These are phyloP conservation scores for Coturnix japonica DNA, from an alignment of 2,113 vertebrate genomes.

Conservation along the genomic window DNA sequence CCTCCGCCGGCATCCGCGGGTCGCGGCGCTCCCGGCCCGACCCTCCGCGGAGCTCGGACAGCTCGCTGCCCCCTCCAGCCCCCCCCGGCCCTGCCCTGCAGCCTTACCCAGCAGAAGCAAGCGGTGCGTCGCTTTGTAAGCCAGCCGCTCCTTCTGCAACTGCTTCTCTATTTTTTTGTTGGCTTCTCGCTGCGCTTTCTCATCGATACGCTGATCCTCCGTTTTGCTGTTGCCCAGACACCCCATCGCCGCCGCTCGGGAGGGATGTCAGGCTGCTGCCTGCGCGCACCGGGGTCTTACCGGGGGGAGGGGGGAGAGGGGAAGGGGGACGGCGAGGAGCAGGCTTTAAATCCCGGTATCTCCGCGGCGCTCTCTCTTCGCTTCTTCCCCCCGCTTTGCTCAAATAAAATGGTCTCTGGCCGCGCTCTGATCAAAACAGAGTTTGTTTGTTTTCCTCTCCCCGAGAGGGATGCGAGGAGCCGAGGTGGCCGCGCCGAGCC, in stretches of 20 bases:
- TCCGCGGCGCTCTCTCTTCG: slow-evolving; percentile 40
- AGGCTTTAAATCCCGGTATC: slow-evolving; percentile 58
- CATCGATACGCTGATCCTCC: slow-evolving; percentile 97
- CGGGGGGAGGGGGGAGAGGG: neutral
- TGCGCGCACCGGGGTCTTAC: slow-evolving; percentile 23
- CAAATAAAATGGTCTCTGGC: slow-evolving; percentile 72
- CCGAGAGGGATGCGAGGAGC: slow-evolving; percentile 53
- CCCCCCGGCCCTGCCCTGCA: neutral
- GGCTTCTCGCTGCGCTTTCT: slow-evolving; percentile 96
- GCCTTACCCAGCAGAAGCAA: slow-evolving; percentile 95
- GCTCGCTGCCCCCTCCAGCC: neutral
- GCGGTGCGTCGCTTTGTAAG: slow-evolving; percentile 96
- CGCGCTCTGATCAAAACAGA: slow-evolving; percentile 37
- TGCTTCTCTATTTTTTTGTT: slow-evolving; percentile 99
- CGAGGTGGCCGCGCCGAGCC: slow-evolving; percentile 23
- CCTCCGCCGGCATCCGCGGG: neutral
- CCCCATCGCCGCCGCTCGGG: slow-evolving; percentile 85
- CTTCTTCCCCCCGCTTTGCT: slow-evolving; percentile 71
- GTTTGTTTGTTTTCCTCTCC: neutral
- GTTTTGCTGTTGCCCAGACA: slow-evolving; percentile 99
- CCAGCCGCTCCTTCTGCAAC: slow-evolving; percentile 94
- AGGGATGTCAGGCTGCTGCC: slow-evolving; percentile 48
- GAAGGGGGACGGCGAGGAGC: slow-evolving; percentile 3
- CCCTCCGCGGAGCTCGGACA: neutral
- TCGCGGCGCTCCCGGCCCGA: slow-evolving; percentile 57